Evolutionary conservation across 1,140 invertebrate genomes (phyloP).

Genomic region (Druon quercuslanigerum): DNA sequence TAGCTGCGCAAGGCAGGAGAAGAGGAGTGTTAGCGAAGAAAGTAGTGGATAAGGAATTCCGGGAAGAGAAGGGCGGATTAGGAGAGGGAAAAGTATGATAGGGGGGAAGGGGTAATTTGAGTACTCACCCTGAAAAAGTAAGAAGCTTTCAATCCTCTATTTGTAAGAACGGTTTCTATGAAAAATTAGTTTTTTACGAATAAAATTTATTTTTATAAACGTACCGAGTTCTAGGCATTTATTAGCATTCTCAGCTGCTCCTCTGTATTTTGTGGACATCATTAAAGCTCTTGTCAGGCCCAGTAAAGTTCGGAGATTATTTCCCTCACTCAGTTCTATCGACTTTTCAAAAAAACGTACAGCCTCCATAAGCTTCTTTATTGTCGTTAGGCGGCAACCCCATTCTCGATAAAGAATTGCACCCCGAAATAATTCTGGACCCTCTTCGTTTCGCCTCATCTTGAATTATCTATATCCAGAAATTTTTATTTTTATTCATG

Average conservation of each 20-base stretch:
- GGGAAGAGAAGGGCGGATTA: too few species aligned
- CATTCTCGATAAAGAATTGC: conserved; percentile 63
- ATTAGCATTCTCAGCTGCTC: conserved; percentile 50
- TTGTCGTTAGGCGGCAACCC: conserved; percentile 54
- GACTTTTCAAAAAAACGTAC: conserved; percentile 60
- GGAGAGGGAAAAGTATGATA: too few species aligned
- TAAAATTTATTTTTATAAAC: background rate
- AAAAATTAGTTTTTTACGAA: background rate
- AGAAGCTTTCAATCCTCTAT: background rate
- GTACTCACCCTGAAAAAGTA: too few species aligned
- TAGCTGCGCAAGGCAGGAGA: too few species aligned
- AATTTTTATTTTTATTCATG: background rate
- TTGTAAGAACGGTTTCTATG: background rate
- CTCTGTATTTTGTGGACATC: conserved; percentile 49
- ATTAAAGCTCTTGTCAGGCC: conserved; percentile 53
- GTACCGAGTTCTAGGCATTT: conserved; percentile 62
- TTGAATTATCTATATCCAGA: conserved; percentile 14
- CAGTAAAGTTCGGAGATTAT: conserved; percentile 58
- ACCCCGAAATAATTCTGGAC: conserved; percentile 47
- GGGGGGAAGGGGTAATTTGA: too few species aligned
- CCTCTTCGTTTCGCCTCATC: conserved; percentile 41
- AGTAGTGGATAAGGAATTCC: too few species aligned
- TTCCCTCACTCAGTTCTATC: conserved; percentile 38
- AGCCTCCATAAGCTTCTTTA: conserved; percentile 45
- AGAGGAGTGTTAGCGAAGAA: too few species aligned